phyloP scores from a whole-genome alignment of 1,140 invertebrate genomes.

The Zaprionus vittiger region DNA sequence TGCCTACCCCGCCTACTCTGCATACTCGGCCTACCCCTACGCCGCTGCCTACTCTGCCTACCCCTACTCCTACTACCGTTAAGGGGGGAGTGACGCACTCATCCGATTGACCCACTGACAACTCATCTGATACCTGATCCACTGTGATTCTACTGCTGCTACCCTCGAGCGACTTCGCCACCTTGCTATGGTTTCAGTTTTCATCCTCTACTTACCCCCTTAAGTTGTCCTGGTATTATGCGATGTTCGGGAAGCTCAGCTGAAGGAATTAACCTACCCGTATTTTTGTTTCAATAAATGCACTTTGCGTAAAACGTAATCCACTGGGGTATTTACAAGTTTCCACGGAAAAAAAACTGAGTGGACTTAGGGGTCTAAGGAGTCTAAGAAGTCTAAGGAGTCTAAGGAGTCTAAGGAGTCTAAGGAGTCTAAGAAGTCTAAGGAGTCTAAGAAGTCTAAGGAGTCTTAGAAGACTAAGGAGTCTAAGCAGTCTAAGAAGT shows the following conservation, averaged over 20 bases:
- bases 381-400: neutral
- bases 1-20: constrained; percentile 68
- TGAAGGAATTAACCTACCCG: constrained; percentile 36
- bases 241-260: constrained; percentile 33
- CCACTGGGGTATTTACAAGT: neutral
- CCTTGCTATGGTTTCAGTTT: constrained; percentile 14
- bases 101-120: constrained; percentile 7
- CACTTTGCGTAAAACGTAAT: constrained; percentile 71
- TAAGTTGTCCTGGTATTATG: constrained; percentile 43
- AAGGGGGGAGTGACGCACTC: constrained; percentile 15
- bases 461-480: neutral
- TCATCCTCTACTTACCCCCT: neutral
- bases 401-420: neutral
- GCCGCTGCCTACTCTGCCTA: constrained; percentile 77
- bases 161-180: constrained; percentile 6
- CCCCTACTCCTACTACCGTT: constrained; percentile 76
- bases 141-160: constrained; percentile 6
- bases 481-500: neutral
- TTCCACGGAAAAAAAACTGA: neutral
- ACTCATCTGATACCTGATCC: constrained; percentile 13
- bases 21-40: constrained; percentile 77
- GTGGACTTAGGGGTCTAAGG: neutral
- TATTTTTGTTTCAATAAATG: constrained; percentile 66
- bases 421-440: neutral
- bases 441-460: neutral